These are phyloP conservation scores for Sthenelais limicola DNA, from an alignment of 2,888 invertebrate species.

Conservation along the genomic window DNA sequence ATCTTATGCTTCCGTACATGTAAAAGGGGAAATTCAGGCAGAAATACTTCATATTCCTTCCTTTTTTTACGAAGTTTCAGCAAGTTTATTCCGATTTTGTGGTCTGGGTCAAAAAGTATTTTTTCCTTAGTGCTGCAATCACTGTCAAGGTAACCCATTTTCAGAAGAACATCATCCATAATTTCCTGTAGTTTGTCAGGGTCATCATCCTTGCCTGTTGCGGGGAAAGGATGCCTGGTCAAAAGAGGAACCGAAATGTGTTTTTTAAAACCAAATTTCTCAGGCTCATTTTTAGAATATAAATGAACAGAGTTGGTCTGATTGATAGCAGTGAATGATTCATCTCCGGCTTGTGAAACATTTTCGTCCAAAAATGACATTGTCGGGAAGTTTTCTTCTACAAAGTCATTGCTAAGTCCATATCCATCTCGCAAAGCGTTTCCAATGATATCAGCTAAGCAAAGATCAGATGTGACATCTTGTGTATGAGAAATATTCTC, in stretches of 20 bases:
- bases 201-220: conserved; percentile 49
- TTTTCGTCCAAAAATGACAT: too few relatives aligned
- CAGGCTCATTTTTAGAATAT: too few relatives aligned
- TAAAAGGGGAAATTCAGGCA: conserved; percentile 24
- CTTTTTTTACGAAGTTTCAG: conserved; percentile 35
- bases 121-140: background rate
- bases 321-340: too few relatives aligned
- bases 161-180: conserved; percentile 47
- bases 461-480: too few relatives aligned
- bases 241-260: conserved; percentile 42
- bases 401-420: too few relatives aligned
- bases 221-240: conserved; percentile 50
- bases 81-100: conserved; percentile 48
- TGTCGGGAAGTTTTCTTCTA: too few relatives aligned
- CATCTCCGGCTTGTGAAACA: too few relatives aligned
- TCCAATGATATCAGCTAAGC: too few relatives aligned
- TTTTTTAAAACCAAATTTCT: conserved; percentile 40
- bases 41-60: conserved; percentile 39
- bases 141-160: conserved; percentile 28
- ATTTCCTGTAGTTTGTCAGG: conserved; percentile 44
- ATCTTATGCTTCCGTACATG: conserved; percentile 1
- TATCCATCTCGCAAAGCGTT: too few relatives aligned
- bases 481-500: too few relatives aligned
- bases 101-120: conserved; percentile 50
- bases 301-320: too few relatives aligned